phyloP scores from a whole-genome alignment of 2,888 invertebrate species.

The Ectropis crepuscularia region DNA sequence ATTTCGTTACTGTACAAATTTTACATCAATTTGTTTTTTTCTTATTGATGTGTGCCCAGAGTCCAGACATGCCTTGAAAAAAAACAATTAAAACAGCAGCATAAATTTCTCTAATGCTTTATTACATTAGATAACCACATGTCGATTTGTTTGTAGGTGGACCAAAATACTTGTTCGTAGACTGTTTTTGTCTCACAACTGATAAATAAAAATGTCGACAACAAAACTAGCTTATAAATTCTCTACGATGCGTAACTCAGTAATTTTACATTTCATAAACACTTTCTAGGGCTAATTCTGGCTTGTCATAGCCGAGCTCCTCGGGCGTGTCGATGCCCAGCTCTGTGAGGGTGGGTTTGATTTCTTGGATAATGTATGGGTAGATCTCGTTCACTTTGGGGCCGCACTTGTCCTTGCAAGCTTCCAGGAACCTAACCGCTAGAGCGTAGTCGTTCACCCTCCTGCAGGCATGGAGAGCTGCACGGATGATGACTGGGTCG shows the following conservation, averaged over 20 bases:
- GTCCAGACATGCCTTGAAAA: background rate
- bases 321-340: slow-evolving; percentile 97
- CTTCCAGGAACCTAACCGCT: slow-evolving; percentile 96
- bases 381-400: slow-evolving; percentile 90
- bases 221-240: slow-evolving; percentile 76
- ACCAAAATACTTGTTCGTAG: slow-evolving; percentile 59
- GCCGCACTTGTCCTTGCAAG: slow-evolving; percentile 95
- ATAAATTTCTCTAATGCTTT: slow-evolving; percentile 56
- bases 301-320: slow-evolving; percentile 98
- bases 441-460: slow-evolving; percentile 97
- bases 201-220: slow-evolving; percentile 68
- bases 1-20: too few species aligned
- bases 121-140: slow-evolving; percentile 68
- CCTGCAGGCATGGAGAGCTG: slow-evolving; percentile 95
- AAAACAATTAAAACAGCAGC: background rate
- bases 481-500: slow-evolving; percentile 94
- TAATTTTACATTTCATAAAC: slow-evolving; percentile 87
- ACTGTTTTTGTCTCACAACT: slow-evolving; percentile 56
- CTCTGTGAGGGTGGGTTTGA: slow-evolving; percentile 96
- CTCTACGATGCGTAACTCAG: slow-evolving; percentile 65
- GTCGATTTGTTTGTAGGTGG: slow-evolving; percentile 59
- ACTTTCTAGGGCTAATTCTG: slow-evolving; percentile 93
- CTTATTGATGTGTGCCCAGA: too few species aligned
- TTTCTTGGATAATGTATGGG: slow-evolving; percentile 95
- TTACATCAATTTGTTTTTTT: too few species aligned